A percentile compares a stretch with the other conserved stretches of the same genome.
These are phyloP conservation scores for Gadopsis marmoratus DNA, from an alignment of 2,797 vertebrate species.

Conservation along the genomic window DNA sequence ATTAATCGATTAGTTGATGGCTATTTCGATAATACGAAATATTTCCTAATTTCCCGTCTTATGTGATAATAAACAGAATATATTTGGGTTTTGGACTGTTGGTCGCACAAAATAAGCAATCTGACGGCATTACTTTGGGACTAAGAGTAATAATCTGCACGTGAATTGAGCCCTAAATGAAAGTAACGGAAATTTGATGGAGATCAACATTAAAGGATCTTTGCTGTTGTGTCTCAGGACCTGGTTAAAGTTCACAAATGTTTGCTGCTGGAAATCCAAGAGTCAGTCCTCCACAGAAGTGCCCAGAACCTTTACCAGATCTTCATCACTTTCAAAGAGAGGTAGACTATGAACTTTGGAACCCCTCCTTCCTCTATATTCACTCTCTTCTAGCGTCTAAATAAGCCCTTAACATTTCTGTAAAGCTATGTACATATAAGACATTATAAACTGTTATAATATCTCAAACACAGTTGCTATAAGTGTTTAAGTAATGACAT, in stretches of 20 bases:
- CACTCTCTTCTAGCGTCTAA: background rate
- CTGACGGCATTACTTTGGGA: background rate
- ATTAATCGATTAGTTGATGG: background rate
- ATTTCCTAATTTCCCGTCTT: background rate
- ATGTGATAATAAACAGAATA: background rate
- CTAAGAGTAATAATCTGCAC: background rate
- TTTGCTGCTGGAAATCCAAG: conserved; percentile 92
- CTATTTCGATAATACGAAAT: background rate
- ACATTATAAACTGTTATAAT: background rate
- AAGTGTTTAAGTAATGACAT: background rate
- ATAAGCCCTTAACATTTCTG: background rate
- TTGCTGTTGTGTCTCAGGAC: conserved; percentile 82
- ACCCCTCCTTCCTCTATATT: background rate
- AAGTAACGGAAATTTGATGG: background rate
- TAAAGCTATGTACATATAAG: background rate
- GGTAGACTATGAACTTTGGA: conserved; percentile 76
- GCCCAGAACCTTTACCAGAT: conserved; percentile 95
- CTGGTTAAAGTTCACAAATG: conserved; percentile 95
- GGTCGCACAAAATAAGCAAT: background rate
- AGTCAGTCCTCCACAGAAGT: conserved; percentile 91
- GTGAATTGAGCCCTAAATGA: background rate
- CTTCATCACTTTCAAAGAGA: conserved; percentile 97
- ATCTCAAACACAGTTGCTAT: background rate
- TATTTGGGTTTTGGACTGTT: background rate
- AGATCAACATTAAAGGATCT: background rate